These are phyloP conservation scores for Labroides dimidiatus DNA, from an alignment of 2,797 vertebrate species.

Conservation along the genomic window DNA sequence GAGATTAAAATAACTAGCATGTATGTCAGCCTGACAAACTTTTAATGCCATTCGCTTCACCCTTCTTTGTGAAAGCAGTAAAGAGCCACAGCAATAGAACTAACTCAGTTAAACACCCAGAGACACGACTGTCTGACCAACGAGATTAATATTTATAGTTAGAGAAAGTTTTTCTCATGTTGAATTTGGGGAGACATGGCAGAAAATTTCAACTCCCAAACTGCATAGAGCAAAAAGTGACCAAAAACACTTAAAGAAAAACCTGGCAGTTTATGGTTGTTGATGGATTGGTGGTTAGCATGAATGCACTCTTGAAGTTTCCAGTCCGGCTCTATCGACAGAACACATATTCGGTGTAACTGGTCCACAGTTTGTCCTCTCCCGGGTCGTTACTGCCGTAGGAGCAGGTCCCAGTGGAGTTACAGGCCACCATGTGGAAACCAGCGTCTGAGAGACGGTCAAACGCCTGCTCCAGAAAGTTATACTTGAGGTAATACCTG, in stretches of 20 bases:
- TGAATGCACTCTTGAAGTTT: no score
- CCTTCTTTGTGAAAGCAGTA: constrained; percentile 15
- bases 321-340: constrained; percentile 69
- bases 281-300: neutral
- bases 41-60: constrained; percentile 5
- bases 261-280: constrained; percentile 2
- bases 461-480: constrained; percentile 95
- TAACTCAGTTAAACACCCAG: neutral
- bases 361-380: constrained; percentile 96
- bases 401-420: constrained; percentile 92
- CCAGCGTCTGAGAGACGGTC: constrained; percentile 90
- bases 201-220: neutral
- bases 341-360: constrained; percentile 96
- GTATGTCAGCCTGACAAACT: constrained; percentile 4
- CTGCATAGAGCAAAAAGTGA: neutral
- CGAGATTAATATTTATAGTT: neutral
- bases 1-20: constrained; percentile 11
- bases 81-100: constrained; percentile 21
- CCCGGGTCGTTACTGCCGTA: constrained; percentile 88
- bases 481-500: constrained; percentile 94
- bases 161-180: neutral
- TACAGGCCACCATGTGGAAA: constrained; percentile 95
- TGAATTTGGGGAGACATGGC: constrained; percentile 6
- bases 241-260: neutral
- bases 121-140: neutral